Evolutionary conservation across 2,888 invertebrate species (phyloP).

Genomic region (Physocephala rufipes): DNA sequence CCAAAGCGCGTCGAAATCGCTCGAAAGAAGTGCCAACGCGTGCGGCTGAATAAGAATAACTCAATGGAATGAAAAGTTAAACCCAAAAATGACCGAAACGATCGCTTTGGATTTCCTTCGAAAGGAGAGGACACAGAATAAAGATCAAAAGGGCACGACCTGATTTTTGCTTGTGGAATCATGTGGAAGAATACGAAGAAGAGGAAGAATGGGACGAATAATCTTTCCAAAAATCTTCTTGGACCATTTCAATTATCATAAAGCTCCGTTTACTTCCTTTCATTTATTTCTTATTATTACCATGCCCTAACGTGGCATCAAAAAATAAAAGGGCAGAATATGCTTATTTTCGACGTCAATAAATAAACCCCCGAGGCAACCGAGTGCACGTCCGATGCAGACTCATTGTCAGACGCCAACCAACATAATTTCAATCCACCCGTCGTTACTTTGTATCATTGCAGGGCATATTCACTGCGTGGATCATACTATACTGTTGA

Average conservation of each 20-base stretch:
- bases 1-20: background rate
- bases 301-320: background rate
- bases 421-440: too few species aligned
- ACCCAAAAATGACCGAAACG: background rate
- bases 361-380: slow-evolving; percentile 24
- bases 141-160: background rate
- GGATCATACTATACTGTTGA: too few species aligned
- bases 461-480: background rate
- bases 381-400: slow-evolving; percentile 24
- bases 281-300: background rate
- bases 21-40: slow-evolving; percentile 16
- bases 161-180: too few species aligned
- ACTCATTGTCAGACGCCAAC: slow-evolving; percentile 16
- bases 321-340: slow-evolving; percentile 13
- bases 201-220: too few species aligned
- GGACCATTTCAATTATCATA: too few species aligned
- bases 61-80: background rate
- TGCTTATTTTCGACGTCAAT: slow-evolving; percentile 17
- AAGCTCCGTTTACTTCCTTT: background rate
- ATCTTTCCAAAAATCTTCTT: too few species aligned
- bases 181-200: too few species aligned
- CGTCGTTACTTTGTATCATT: background rate
- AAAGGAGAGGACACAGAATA: background rate
- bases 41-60: slow-evolving; percentile 18
- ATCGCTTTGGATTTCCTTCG: slow-evolving; percentile 6